Evolutionary conservation across 2,113 vertebrate species (phyloP).

Genomic region (Campylomormyrus tamandua): DNA sequence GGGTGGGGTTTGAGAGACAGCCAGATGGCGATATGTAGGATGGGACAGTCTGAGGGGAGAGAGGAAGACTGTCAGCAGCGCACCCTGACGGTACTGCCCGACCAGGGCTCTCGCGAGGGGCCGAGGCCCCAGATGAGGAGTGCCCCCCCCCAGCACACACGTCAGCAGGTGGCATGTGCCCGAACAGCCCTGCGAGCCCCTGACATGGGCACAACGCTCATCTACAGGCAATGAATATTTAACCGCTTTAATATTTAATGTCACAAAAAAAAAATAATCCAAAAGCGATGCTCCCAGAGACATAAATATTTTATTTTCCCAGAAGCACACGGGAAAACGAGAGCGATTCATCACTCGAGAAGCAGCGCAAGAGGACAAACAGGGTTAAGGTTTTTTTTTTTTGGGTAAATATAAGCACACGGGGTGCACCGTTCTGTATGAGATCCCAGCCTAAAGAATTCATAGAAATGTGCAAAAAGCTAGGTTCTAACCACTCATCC

Average conservation of each 20-base stretch:
- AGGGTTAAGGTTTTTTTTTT: background rate
- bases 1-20: background rate
- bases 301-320: conserved; percentile 22
- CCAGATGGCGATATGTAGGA: background rate
- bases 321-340: background rate
- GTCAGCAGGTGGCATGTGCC: background rate
- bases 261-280: conserved; percentile 12
- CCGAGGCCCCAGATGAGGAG: background rate
- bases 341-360: conserved; percentile 4
- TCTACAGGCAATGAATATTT: conserved; percentile 18
- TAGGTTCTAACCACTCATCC: background rate
- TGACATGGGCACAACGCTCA: background rate
- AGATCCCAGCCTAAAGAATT: background rate
- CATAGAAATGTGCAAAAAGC: background rate
- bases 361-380: background rate
- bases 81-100: background rate
- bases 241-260: conserved; percentile 16
- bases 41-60: background rate
- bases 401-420: background rate
- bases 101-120: background rate
- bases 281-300: conserved; percentile 14
- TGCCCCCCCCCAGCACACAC: background rate
- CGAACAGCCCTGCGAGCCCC: background rate
- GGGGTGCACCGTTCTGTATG: background rate
- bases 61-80: background rate